Evolutionary conservation across 2,797 vertebrate species (phyloP), one percentile per base, ranked within the genome.

Genomic region (Falco berigora): DNA sequence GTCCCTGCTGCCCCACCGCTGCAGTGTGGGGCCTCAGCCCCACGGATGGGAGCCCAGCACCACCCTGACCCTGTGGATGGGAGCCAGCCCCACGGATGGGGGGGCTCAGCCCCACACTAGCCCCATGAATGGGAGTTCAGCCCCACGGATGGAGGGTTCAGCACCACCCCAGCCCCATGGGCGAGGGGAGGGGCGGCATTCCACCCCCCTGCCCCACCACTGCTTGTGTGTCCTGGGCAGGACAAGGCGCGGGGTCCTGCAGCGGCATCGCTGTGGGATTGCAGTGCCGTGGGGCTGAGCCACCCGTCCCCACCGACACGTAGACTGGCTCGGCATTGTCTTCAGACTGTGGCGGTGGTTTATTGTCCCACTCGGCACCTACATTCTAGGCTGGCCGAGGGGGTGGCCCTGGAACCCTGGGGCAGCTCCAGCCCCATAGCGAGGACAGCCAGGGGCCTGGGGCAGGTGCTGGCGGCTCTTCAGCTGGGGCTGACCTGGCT

Each of bases 401-500:
- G 50, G 63, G 42, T 6, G 21, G 32, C 67, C 72, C 72, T 3
- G 4, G 25, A 20, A 62, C 81, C 71, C 71, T 14, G 2, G 49
- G n/a, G 72, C 28, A 3, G 40, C 3, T 32, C 69, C 18, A 0
- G 73, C 58, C 78, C 87, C 90, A 9, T 7, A 19, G 42, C 3
- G 5, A 18, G 75, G 66, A 4, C 22, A 17, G 28, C 52, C 8
- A 14, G 36, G n/a, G 8, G 44, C 8, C 14, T 14, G 19, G 83
- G 64, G 49, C 1, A 14, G 77, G 36, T 4, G 36, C 3, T 5
- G 34, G 19, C 5, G 23, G 52, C 82, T 42, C 90, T 85, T 97
- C 92, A 98, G 92, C 88, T 97, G 92, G 98, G 98, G 92, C 97
- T 95, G 86, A 98, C 98, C 94, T 98, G 98, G 94, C 97, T 98